Conservation (phyloP, 2,113 vertebrate genomes). For the Platanista minor region DNA sequence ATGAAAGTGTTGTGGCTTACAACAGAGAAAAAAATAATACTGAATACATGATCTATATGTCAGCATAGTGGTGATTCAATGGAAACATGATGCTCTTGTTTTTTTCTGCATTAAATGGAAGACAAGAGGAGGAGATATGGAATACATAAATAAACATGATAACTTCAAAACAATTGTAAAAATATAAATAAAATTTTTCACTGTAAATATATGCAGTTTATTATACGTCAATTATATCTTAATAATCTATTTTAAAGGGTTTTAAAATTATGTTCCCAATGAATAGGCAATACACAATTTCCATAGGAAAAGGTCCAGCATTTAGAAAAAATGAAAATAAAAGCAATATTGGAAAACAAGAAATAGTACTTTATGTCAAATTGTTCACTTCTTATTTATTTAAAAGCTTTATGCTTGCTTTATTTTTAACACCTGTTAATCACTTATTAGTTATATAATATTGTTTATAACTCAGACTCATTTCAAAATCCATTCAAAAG, state of each 20-base stretch:
- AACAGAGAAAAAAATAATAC: background rate
- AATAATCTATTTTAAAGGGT: background rate
- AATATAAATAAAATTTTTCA: background rate
- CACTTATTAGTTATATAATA: background rate
- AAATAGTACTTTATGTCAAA: background rate
- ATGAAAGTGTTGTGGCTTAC: background rate
- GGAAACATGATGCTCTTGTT: background rate
- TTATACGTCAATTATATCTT: background rate
- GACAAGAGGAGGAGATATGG: background rate
- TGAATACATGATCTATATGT: background rate
- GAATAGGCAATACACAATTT: background rate
- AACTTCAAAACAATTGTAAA: constrained; percentile 71
- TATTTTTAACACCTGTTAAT: background rate
- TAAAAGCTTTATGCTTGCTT: background rate
- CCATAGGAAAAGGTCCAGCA: background rate
- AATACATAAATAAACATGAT: constrained; percentile 15
- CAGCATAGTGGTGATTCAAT: background rate
- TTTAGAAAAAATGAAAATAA: background rate
- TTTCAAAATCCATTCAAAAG: background rate
- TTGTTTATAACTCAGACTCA: background rate
- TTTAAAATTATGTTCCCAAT: background rate
- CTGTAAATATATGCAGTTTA: background rate
- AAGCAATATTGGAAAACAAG: background rate
- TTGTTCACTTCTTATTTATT: background rate
- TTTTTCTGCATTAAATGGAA: background rate